Percentiles rank a stretch among this genome's conserved stretches.
These are phyloP conservation scores for Callospermophilus lateralis DNA, from an alignment of 2,113 vertebrate genomes.

Conservation along the genomic window DNA sequence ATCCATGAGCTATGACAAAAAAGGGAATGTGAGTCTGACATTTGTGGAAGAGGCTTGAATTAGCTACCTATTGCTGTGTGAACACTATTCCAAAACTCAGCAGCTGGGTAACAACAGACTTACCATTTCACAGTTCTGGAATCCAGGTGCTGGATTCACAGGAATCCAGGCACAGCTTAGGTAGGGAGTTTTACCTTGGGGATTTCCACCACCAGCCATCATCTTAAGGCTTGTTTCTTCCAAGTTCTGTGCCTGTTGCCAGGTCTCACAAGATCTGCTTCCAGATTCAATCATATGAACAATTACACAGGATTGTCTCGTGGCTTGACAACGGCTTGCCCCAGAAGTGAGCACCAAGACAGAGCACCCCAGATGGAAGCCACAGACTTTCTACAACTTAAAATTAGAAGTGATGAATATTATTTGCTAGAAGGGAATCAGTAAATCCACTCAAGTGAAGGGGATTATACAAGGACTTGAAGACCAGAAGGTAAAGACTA, in stretches of 20 bases:
- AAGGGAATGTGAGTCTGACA: background rate
- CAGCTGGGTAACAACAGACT: background rate
- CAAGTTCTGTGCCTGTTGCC: background rate
- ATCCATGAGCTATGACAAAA: background rate
- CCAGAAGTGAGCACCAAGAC: background rate
- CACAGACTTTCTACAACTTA: background rate
- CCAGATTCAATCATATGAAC: background rate
- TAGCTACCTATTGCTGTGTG: background rate
- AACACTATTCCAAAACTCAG: background rate
- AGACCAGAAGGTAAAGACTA: background rate
- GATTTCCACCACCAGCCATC: background rate
- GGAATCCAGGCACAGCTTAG: background rate
- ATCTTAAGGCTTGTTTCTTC: background rate
- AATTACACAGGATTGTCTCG: background rate
- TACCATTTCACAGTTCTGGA: background rate
- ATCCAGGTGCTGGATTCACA: too few relatives aligned
- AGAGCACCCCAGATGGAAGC: background rate
- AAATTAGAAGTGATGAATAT: background rate
- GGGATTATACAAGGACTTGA: background rate
- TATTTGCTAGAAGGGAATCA: background rate
- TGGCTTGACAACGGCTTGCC: background rate
- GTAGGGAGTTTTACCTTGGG: background rate
- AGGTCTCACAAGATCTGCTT: background rate
- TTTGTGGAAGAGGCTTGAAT: background rate
- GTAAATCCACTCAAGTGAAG: background rate